These are phyloP conservation scores for Cerastis leucographa DNA, from an alignment of 2,888 invertebrate species.

Conservation along the genomic window DNA sequence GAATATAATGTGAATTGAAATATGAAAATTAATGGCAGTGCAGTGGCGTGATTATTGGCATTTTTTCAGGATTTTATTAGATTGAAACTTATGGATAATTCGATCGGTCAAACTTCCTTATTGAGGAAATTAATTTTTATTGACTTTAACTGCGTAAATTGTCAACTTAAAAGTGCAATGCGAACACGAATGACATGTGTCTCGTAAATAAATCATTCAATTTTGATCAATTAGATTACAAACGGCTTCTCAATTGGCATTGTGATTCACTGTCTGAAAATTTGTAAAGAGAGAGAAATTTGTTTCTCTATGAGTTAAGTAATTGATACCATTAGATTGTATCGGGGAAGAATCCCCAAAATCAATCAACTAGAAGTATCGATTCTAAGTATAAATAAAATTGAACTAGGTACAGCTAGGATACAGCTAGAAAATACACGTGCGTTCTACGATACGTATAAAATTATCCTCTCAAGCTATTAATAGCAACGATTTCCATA, in stretches of 20 bases:
- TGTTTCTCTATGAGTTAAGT: neutral
- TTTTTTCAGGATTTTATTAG: neutral
- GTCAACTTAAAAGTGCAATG: slow-evolving; percentile 18
- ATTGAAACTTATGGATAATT: neutral
- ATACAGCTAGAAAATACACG: neutral
- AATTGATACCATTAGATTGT: neutral
- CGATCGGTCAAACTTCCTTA: neutral
- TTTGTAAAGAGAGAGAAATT: neutral
- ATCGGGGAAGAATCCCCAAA: slow-evolving; percentile 44
- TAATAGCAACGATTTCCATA: slow-evolving; percentile 23
- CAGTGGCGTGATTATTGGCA: neutral
- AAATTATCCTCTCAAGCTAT: slow-evolving; percentile 5
- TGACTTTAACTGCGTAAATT: neutral
- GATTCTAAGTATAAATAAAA: slow-evolving; percentile 1
- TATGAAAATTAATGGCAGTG: neutral
- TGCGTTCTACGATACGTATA: slow-evolving; percentile 23
- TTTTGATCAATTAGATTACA: slow-evolving; percentile 48
- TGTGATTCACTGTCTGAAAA: slow-evolving; percentile 50
- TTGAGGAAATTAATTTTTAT: slow-evolving; percentile 10
- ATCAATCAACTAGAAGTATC: neutral
- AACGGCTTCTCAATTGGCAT: slow-evolving; percentile 23
- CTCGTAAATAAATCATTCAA: slow-evolving; percentile 40
- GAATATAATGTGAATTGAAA: neutral
- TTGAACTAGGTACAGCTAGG: neutral
- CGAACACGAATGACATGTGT: slow-evolving; percentile 12